Conservation (phyloP, 2,113 vertebrate genomes). For the Gobio gobio region DNA sequence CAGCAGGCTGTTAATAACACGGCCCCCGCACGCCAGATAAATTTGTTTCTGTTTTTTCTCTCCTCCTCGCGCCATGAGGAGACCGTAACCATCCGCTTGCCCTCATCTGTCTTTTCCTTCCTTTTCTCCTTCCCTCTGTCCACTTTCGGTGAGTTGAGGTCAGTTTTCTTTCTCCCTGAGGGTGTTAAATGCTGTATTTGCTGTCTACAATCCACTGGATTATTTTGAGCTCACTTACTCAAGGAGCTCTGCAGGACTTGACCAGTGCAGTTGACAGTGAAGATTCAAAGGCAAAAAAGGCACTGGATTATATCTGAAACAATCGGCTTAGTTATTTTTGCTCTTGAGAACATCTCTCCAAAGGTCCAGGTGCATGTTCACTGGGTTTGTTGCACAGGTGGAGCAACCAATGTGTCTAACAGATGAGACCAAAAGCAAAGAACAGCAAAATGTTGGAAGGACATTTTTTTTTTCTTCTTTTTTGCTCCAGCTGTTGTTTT, state of each 20-base stretch:
- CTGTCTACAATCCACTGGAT: conserved; percentile 17
- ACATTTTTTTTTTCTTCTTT: conserved; percentile 68
- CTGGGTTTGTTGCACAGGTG: conserved; percentile 44
- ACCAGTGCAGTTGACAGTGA: background rate
- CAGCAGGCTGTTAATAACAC: conserved; percentile 64
- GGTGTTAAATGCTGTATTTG: conserved; percentile 22
- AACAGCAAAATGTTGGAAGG: conserved; percentile 17
- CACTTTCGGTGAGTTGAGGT: conserved; percentile 12
- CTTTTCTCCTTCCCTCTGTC: background rate
- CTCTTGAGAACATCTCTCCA: background rate
- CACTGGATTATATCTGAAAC: conserved; percentile 15
- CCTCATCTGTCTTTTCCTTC: background rate
- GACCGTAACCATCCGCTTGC: background rate
- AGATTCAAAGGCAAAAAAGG: background rate
- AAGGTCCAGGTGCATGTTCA: conserved; percentile 45
- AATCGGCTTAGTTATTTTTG: background rate
- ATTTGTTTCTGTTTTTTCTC: background rate
- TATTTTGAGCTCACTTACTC: conserved; percentile 21
- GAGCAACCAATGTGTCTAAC: conserved; percentile 42
- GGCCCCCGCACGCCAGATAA: conserved; percentile 3
- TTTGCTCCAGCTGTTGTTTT: conserved; percentile 75
- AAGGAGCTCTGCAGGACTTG: background rate
- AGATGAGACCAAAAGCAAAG: conserved; percentile 46
- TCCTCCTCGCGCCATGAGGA: background rate
- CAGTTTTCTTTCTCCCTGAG: background rate